Evolutionary conservation across 2,888 invertebrate genomes (phyloP).

Genomic region (Ennomos erosarius): DNA sequence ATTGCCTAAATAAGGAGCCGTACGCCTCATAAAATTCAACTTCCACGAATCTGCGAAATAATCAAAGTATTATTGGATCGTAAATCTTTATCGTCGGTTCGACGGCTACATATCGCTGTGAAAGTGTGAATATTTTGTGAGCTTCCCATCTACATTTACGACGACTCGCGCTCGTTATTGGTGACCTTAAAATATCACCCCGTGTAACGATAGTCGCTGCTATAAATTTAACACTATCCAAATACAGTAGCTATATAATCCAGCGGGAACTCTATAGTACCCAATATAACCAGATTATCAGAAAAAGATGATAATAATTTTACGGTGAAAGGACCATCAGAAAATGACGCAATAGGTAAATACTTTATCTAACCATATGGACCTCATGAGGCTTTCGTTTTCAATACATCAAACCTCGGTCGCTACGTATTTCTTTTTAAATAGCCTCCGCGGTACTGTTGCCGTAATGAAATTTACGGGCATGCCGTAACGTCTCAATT

Average conservation of each 20-base stretch:
- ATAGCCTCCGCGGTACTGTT: constrained; percentile 58
- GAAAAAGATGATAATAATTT: too few relatives aligned
- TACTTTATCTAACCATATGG: background rate
- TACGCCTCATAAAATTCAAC: constrained; percentile 75
- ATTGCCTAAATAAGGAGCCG: constrained; percentile 75
- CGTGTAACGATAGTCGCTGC: constrained; percentile 30
- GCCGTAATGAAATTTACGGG: constrained; percentile 69
- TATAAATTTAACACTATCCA: constrained; percentile 15
- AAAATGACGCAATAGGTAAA: background rate
- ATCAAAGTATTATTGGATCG: constrained; percentile 79
- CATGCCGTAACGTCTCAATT: constrained; percentile 66
- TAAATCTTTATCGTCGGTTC: constrained; percentile 78
- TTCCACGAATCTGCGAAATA: constrained; percentile 78
- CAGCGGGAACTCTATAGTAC: too few relatives aligned
- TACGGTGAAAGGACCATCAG: background rate
- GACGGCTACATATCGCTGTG: constrained; percentile 52
- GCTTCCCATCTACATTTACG: constrained; percentile 60
- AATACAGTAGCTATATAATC: too few relatives aligned
- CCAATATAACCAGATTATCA: too few relatives aligned
- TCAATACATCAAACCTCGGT: constrained; percentile 32
- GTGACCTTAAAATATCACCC: constrained; percentile 42
- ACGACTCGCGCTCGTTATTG: constrained; percentile 39
- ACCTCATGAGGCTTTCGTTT: constrained; percentile 3
- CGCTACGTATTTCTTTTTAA: constrained; percentile 53
- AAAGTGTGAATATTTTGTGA: constrained; percentile 75